A percentile compares a stretch with the other conserved stretches of the same genome.
Evolutionary conservation across 2,888 invertebrate species (phyloP).

Genomic region (Synergus itoensis): DNA sequence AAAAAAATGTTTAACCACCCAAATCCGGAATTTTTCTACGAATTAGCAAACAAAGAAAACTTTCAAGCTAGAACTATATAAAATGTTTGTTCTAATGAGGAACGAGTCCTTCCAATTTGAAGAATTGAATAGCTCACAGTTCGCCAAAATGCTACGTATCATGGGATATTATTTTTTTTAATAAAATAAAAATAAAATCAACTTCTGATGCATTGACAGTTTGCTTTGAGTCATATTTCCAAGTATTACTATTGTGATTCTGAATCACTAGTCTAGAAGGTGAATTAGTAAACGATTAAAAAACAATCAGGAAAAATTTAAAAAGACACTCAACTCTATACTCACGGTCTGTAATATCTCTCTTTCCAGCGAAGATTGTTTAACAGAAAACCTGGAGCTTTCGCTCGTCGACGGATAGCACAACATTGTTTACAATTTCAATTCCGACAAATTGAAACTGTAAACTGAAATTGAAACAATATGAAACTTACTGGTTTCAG

Average conservation of each 20-base stretch:
- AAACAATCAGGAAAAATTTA: neutral
- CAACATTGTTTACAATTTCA: constrained; percentile 8
- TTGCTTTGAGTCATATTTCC: constrained; percentile 11
- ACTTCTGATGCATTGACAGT: constrained; percentile 3
- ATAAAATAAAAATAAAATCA: constrained; percentile 38
- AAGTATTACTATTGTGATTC: neutral
- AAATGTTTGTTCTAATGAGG: too few species aligned
- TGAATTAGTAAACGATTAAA: constrained; percentile 28
- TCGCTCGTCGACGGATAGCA: constrained; percentile 34
- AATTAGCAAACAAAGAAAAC: neutral
- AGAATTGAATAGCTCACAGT: neutral
- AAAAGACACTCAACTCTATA: constrained; percentile 26
- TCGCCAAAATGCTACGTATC: neutral
- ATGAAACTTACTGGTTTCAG: neutral
- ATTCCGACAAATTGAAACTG: neutral
- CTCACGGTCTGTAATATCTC: constrained; percentile 32
- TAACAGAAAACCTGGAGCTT: constrained; percentile 12
- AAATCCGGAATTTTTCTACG: too few species aligned
- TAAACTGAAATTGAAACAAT: neutral
- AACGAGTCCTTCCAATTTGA: neutral
- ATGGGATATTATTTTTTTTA: neutral
- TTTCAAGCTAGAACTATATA: too few species aligned
- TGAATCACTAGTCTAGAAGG: neutral
- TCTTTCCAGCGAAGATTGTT: constrained; percentile 19
- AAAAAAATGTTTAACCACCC: neutral